Conservation (phyloP, 30 jellyfish, hydroid and myxozoan genomes). For the Aurelia aurita complex sp. Pacific region DNA sequence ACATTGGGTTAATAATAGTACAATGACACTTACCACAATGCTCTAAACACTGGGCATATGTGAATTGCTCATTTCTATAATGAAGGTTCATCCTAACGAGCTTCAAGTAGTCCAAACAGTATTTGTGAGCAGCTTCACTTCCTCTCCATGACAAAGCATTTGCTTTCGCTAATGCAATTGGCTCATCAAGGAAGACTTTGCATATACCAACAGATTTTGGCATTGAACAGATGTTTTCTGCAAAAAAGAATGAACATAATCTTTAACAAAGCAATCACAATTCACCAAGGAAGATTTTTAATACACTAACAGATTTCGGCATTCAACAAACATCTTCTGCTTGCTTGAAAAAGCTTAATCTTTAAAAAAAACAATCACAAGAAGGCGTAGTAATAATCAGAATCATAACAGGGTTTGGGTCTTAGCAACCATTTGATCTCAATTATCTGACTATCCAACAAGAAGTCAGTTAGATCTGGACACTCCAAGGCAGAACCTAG, state of each 20-base stretch:
- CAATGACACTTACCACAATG: constrained; percentile 67
- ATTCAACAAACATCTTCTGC: constrained; percentile 45
- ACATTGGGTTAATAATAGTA: neutral
- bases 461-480: too few species aligned
- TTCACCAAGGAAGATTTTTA: constrained; percentile 23
- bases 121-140: constrained; percentile 48
- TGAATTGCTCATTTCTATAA: neutral
- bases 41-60: constrained; percentile 36
- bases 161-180: constrained; percentile 38
- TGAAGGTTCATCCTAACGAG: constrained; percentile 24
- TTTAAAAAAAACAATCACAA: too few species aligned
- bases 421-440: too few species aligned
- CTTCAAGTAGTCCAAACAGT: constrained; percentile 66
- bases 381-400: too few species aligned
- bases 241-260: neutral
- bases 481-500: too few species aligned
- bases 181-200: constrained; percentile 56
- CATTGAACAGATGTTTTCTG: constrained; percentile 70
- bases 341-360: neutral
- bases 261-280: too few species aligned
- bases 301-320: constrained; percentile 52
- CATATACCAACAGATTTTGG: constrained; percentile 61
- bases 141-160: constrained; percentile 62
- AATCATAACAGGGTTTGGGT: too few species aligned
- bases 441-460: too few species aligned